Base-by-base conservation (phyloP, 1,140 invertebrate genomes). In the Diorhabda elongata region DNA sequence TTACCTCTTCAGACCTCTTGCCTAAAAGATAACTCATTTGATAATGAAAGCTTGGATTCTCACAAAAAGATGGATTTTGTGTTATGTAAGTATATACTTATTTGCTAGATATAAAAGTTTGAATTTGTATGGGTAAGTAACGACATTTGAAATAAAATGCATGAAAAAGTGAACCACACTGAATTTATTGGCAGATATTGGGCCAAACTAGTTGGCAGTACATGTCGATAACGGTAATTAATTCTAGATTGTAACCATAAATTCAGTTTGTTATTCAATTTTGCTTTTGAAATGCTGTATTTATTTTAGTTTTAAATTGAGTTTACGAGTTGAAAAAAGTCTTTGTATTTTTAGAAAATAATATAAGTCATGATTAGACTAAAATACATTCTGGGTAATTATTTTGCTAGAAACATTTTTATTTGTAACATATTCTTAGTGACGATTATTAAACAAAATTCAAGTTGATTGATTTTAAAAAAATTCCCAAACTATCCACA, bases 1-100 rank as follows among this genome's bases (percentile, higher is more conserved):
- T 75, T 90, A 63, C 88, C 88, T 56, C 73, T 81, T n/a, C 80
- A 84, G 72, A 81, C 82, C 43, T 77, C 81, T 42, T 75, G 75
- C 52, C 73, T 77, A 61, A 77, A 81, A 69, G 85, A 83, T 3
- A 83, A 82, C 42, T 82, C 84, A 68, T 83, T 83, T 68, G 84
- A 84, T 71, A 82, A 82, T n/a, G 81, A 82, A 58, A 67, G 68
- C 6, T 68, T 76, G 61, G 72, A 74, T 59, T 68, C 66, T 70
- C 79, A 84, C 72, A 76, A 84, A 69, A 82, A 87, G 64, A 90
- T 89, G 87, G 89, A 91, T 73, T 87, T 89, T 74, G 86, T 88
- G 11, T 81, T 91, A 69, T 91, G 89, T 91, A 87, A 90, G 89
- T 85, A 67, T 9, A 66, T 52, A 52, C 47, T 6, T 52, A 8